Evolutionary conservation across 1,140 invertebrate species (phyloP), one percentile per base, ranked within the genome.

Genomic region (Chironomus tepperi): DNA sequence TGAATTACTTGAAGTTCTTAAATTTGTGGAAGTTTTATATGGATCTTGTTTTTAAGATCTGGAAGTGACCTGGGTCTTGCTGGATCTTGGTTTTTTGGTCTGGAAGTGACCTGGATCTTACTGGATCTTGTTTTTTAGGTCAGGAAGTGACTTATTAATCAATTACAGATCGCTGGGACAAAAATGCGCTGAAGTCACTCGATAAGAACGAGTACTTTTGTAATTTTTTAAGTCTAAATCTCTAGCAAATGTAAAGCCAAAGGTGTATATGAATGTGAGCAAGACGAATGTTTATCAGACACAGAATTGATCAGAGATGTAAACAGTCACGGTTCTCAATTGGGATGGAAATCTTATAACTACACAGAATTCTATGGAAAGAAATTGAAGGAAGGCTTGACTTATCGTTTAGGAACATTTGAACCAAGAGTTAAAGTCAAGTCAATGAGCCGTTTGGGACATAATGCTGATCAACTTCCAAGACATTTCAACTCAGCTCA

Each of bases 311-410:
- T 95, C 5, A 79, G 87, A 0, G 83, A 84, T 1, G 84, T 96
- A 12, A 93, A 95, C 81, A 78, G 81, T 12, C 82, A 86, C 16
- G 77, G 78, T n/a, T 77, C 80, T 6, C 76, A 78, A 2, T 77
- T 83, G 0, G 85, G 86, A 15, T 98, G 96, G 96, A 84, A 82
- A 24, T 92, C 94, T 0, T 81, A 84, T 12, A 97, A 96, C 83
- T 92, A 97, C 79, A 87, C 89, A 0, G 82, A 89, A 76, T 95
- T 97, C 82, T 94, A 91, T 89, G 94, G 93, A 0, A 86, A 87
- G 79, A 94, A 90, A 18, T 86, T 97, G 3, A 84, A 86, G 5
- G 92, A 97, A 10, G 96, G 94, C 2, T 83, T 96, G 8, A 81
- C 85, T 72, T 87, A 90, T 75, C 88, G 90, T 77, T 84, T 94